These are phyloP conservation scores for Sandelia bainsii DNA, from an alignment of 2,797 vertebrate genomes.

Conservation along the genomic window DNA sequence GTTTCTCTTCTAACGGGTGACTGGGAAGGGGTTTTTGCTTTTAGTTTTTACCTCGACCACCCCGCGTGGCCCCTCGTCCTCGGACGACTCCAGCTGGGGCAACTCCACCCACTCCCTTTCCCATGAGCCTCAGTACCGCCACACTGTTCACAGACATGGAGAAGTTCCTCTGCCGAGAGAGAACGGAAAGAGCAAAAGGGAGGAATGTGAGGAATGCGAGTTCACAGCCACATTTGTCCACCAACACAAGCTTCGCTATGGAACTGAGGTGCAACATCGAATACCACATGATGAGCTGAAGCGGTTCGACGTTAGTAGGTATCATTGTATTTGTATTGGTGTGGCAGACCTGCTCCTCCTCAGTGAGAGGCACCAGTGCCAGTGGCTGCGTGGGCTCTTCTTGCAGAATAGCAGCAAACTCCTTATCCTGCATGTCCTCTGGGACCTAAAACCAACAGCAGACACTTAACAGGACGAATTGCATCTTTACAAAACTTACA, in stretches of 20 bases:
- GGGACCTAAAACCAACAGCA: slow-evolving; percentile 84
- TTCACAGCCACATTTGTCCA: slow-evolving; percentile 51
- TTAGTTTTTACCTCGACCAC: slow-evolving; percentile 88
- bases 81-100: slow-evolving; percentile 85
- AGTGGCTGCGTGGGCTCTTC: slow-evolving; percentile 93
- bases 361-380: slow-evolving; percentile 92
- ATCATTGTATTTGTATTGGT: slow-evolving; percentile 9
- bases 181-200: slow-evolving; percentile 52
- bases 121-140: slow-evolving; percentile 95
- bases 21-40: neutral
- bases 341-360: slow-evolving; percentile 92
- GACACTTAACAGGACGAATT: neutral
- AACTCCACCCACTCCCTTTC: slow-evolving; percentile 87
- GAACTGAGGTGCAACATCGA: slow-evolving; percentile 1
- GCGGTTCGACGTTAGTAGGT: slow-evolving; percentile 19
- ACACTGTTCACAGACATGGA: slow-evolving; percentile 97
- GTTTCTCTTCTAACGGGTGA: neutral
- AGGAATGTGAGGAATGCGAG: slow-evolving; percentile 74
- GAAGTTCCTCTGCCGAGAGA: slow-evolving; percentile 90
- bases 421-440: slow-evolving; percentile 95
- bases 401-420: slow-evolving; percentile 92
- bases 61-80: slow-evolving; percentile 89
- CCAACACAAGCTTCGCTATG: slow-evolving; percentile 27
- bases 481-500: neutral
- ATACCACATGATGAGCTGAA: neutral